Base-by-base conservation (phyloP, 1,140 invertebrate species). In the Trichonephila clavipes region DNA sequence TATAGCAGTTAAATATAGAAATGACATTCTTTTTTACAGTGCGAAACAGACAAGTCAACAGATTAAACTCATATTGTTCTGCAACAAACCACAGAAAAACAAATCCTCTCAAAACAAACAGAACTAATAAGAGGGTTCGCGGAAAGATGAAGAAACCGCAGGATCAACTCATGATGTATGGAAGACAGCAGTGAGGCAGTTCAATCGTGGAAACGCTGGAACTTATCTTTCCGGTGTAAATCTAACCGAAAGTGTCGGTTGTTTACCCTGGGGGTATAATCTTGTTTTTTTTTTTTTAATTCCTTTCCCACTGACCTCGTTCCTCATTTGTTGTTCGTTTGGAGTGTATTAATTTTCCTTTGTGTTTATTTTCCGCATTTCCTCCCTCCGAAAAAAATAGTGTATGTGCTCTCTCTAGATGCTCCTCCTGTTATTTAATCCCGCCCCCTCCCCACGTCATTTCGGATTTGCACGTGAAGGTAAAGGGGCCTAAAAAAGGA, bases 331-430 rank as follows among this genome's bases (percentile, higher is more conserved):
- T 85, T 85, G 34, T 59, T 24, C 44, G 19, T 51, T 83, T 83
- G 51, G 28, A 40, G 44, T 5, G 83, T 61, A 59, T 85, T 85
- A 85, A 85, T 85, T 85, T 28, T 83, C 28, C 18, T 92, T 85
- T 83, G 77, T 92, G 90, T 85, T 83, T 92, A 59, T 92, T 85
- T 92, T 92, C 88, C 88, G 34, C 28, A 16, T 90, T 69, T 58
- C n/a, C 82, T 64, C 77, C 7, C 61, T 14, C 51, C 21, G 51
- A 14, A 24, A 58, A 64, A 34, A 64, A 19, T 51, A 62, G n/a
- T 24, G 58, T 61, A 4, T 7, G 40, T 21, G 58, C 64, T 72
- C 18, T 14, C 88, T 12, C 59, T n/a, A 1, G 12, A n/a, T 51
- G 34, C 14, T 34, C 69, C 44, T 51, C 16, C 7, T 51, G 51